A percentile compares a stretch with the other conserved stretches of the same genome.
Conservation (phyloP, 2,113 vertebrate species). For the Anguilla japonica region DNA sequence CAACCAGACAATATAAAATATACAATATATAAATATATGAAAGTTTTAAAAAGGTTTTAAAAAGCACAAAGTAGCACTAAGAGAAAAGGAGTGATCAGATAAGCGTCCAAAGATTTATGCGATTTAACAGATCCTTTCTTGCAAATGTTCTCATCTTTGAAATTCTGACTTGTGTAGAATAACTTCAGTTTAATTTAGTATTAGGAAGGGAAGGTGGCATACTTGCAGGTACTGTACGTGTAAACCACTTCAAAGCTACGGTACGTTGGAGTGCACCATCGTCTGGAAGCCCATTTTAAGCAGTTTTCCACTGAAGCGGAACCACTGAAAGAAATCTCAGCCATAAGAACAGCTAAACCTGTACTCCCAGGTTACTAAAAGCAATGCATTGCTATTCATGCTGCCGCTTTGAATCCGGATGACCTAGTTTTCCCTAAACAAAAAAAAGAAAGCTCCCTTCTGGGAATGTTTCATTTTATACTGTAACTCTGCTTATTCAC, state of each 20-base stretch:
- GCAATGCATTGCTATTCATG: constrained; percentile 22
- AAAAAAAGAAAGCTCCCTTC: background rate
- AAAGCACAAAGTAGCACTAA: background rate
- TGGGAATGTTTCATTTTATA: constrained; percentile 7
- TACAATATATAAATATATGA: no score
- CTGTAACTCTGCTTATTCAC: background rate
- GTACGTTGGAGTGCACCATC: background rate
- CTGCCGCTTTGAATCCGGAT: background rate
- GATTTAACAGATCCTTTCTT: no score
- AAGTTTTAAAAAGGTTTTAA: no score
- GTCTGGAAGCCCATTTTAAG: no score
- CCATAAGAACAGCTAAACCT: constrained; percentile 13
- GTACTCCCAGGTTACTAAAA: constrained; percentile 4
- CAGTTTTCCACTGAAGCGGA: background rate
- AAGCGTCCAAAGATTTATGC: background rate
- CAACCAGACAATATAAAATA: no score
- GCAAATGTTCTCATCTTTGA: no score
- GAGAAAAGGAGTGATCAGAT: background rate
- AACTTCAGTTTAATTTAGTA: background rate
- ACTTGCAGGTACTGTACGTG: background rate
- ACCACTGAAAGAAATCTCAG: background rate
- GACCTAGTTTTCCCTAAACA: constrained; percentile 24
- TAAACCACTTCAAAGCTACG: background rate
- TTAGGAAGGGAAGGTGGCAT: no score
- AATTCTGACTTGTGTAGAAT: no score